Evolutionary conservation across 2,888 invertebrate genomes (phyloP).

Genomic region (Microchrysa polita): DNA sequence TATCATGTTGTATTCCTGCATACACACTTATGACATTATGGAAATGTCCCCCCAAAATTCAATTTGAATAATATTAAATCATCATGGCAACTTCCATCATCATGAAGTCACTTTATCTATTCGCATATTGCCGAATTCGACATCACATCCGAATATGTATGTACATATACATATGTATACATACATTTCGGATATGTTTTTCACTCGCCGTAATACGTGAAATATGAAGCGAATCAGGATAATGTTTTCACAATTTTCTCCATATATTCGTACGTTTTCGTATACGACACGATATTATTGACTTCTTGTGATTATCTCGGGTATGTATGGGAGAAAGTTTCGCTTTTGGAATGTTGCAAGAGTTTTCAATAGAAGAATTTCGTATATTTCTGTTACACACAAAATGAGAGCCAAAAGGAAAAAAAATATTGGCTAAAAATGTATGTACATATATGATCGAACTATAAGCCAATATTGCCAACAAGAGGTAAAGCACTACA

Average conservation of each 20-base stretch:
- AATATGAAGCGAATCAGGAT: constrained; percentile 35
- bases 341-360: constrained; percentile 46
- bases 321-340: constrained; percentile 46
- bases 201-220: not conserved
- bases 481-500: not conserved
- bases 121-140: not conserved
- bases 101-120: not conserved
- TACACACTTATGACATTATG: constrained; percentile 52
- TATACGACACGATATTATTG: constrained; percentile 45
- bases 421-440: not conserved
- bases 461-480: not conserved
- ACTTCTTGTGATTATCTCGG: constrained; percentile 48
- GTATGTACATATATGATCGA: not conserved
- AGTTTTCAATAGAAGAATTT: constrained; percentile 47
- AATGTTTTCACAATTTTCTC: constrained; percentile 42
- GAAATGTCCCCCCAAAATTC: constrained; percentile 50
- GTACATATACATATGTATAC: not conserved
- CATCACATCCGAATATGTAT: not conserved
- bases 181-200: not conserved
- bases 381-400: constrained; percentile 20
- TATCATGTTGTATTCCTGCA: constrained; percentile 36
- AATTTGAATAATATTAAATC: constrained; percentile 53
- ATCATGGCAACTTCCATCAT: constrained; percentile 43
- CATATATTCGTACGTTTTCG: constrained; percentile 9
- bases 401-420: constrained; percentile 16